These are phyloP conservation scores for Pantherophis vulpinus DNA, from an alignment of 2,797 vertebrate genomes.

Conservation along the genomic window DNA sequence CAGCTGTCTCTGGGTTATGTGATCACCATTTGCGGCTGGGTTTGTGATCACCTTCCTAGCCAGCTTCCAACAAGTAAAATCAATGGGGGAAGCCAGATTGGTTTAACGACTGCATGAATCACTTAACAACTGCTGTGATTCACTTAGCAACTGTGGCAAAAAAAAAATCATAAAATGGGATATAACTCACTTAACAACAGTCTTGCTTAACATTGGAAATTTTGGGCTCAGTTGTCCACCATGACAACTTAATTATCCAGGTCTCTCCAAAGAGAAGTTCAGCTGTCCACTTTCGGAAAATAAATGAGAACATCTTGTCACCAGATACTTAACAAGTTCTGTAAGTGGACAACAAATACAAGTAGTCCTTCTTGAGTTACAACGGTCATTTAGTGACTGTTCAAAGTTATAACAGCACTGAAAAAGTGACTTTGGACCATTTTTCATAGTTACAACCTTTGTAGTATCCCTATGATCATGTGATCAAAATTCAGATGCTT, in stretches of 20 bases:
- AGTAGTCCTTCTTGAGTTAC: no score
- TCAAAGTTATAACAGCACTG: no score
- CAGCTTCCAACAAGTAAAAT: neutral
- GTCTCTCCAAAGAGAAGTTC: neutral
- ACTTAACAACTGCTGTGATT: neutral
- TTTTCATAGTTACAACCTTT: no score
- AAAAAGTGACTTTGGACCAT: no score
- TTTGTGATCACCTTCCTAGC: neutral
- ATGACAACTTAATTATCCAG: neutral
- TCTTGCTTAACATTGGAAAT: neutral
- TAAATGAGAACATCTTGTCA: neutral
- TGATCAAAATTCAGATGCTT: no score
- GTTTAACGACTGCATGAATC: neutral
- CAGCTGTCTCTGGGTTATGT: neutral
- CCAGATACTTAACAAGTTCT: neutral
- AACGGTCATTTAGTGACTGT: no score
- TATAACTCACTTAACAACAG: neutral
- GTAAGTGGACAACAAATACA: neutral
- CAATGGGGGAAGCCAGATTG: neutral
- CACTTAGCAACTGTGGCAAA: neutral
- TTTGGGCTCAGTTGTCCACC: neutral
- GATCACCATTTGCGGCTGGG: neutral
- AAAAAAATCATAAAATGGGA: neutral
- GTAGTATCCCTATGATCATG: no score
- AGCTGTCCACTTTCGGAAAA: neutral